Conservation (phyloP, 2,888 invertebrate species). For the Tromatobia lineatoria region DNA sequence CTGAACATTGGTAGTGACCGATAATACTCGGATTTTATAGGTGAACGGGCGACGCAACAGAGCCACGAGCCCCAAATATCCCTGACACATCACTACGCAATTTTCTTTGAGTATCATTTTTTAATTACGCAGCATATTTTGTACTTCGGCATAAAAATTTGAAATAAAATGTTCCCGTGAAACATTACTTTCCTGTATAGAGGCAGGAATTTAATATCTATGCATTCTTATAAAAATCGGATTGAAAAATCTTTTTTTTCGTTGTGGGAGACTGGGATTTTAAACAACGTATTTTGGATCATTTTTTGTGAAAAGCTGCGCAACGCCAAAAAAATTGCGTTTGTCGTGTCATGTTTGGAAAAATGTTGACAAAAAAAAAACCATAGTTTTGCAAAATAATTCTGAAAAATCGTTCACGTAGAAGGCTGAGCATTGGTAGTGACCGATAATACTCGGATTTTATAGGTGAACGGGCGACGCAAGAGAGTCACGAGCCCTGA, state of each 20-base stretch:
- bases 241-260: neutral
- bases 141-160: no score
- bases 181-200: neutral
- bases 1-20: slow-evolving; percentile 38
- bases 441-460: slow-evolving; percentile 61
- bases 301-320: neutral
- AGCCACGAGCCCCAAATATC: slow-evolving; percentile 10
- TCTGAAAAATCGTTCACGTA: slow-evolving; percentile 8
- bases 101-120: neutral
- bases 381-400: neutral
- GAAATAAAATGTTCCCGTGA: neutral
- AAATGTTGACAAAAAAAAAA: neutral
- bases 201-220: neutral
- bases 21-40: slow-evolving; percentile 60
- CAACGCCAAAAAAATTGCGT: neutral
- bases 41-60: slow-evolving; percentile 35
- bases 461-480: slow-evolving; percentile 34
- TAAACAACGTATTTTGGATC: neutral
- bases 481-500: slow-evolving; percentile 27
- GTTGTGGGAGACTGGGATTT: neutral
- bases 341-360: neutral
- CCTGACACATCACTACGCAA: no score
- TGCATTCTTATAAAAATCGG: neutral
- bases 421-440: slow-evolving; percentile 29
- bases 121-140: neutral